Evolutionary conservation across 2,113 vertebrate genomes (phyloP), one percentile per base, ranked within the genome.

Genomic region (Sinocyclocheilus anshuiensis): DNA sequence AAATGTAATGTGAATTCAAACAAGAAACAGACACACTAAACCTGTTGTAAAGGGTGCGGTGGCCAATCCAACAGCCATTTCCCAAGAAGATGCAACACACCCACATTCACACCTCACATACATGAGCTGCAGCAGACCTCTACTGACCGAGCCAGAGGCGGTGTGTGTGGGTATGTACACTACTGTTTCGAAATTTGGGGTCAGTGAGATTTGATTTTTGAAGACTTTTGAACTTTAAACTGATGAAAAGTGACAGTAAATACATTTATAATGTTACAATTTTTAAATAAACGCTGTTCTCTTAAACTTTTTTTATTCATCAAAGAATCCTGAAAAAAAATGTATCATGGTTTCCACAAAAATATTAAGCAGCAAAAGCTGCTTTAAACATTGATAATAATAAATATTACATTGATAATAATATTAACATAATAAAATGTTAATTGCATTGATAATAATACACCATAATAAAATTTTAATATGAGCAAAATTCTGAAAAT

Each of bases 31-130:
- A 42, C 57, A 39, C 33, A 45, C 12, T 80, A 24, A 24, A 80
- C 57, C 13, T 63, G 57, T 42, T 26, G 77, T 10, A 63, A 61
- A 10, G 36, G 77, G 77, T 24, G 77, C 63, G 77, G 77, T 59
- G 33, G 1, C 18, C 6, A 79, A 63, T 39, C 36, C 12, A 80
- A 80, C 57, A 42, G 33, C 18, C 77, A 42, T 59, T 59, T 59
- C 53, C 18, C 29, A 57, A 59, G 22, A 9, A 77, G 11, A 77
- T 48, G 16, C 13, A 16, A 71, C 75, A 79, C 53, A 24, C 36
- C 29, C 57, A 24, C 55, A 77, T 33, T 80, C 57, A 80, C 33
- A 80, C 36, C 77, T 63, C 36, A 61, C 29, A 80, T 24, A 61
- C 33, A 36, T 42, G 75, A 15, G 22, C 10, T 39, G 18, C 15